Base-by-base conservation (phyloP, 2,888 invertebrate genomes). In the Melieria crassipennis region DNA sequence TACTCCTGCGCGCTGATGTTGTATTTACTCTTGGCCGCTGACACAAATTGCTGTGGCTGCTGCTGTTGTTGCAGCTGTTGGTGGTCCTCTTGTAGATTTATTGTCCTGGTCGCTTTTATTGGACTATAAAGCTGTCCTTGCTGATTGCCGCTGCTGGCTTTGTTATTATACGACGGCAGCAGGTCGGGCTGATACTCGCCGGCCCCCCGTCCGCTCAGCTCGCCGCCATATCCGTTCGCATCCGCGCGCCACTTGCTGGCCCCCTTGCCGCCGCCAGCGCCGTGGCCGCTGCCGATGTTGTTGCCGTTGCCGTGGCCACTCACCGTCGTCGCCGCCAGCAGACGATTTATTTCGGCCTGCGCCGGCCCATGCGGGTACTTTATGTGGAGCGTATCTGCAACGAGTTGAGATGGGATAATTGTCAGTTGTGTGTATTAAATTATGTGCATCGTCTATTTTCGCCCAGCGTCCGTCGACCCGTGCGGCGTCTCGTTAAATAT, bases 151-250 rank as follows among this genome's bases (percentile, higher is more conserved):
- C 50, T 63, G 55, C 55, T 75, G 67, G 70, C 61, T 64, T 52
- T 75, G 71, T 68, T 75, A 57, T 47, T 70, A 69, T 79, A 78
- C 55, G 78, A 72, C 45, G 82, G 81, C 56, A 82, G 74, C 67
- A 82, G 75, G 75, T 82, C 82, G 50, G 82, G 82, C 60, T 82
- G 81, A 73, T 80, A 82, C 62, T 82, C 81, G 3, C 75, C 76
- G 42, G 73, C 71, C 47, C 76, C 75, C 43, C 77, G 74, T 4
- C 76, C 73, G 3, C 75, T 72, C 46, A 75, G 76, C 42, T 73
- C 70, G 72, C 52, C 72, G 74, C 71, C 68, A 11, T 47, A 46
- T 4, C 62, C 16, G 9, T 11, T 46, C 65, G 72, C 61, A 7
- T 72, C 70, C 3, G 46, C 43, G 63, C 48, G 55, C 61, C 67